A percentile compares a stretch with the other conserved stretches of the same genome.
phyloP scores from a whole-genome alignment of 2,113 vertebrate species.

The Nycticebus coucang region DNA sequence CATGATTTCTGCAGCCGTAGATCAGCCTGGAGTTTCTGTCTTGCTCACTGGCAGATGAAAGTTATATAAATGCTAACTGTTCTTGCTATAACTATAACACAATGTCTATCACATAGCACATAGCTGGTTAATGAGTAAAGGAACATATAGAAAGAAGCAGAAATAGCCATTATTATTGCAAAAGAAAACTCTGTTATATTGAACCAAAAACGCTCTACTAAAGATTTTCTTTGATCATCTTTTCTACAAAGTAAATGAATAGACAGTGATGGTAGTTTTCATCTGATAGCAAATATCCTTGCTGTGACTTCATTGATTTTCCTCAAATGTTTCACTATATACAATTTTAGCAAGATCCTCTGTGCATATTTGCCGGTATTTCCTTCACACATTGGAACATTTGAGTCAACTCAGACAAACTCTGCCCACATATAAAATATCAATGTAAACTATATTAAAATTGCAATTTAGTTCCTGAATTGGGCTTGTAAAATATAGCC shows the following conservation, averaged over 20 bases:
- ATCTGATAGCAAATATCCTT: conserved; percentile 55
- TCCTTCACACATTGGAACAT: conserved; percentile 66
- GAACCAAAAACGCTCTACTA: conserved; percentile 34
- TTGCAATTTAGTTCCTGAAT: conserved; percentile 67
- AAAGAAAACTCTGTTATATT: conserved; percentile 41
- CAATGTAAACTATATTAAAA: conserved; percentile 56
- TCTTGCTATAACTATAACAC: not conserved
- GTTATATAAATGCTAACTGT: not conserved
- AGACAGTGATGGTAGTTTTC: conserved; percentile 51
- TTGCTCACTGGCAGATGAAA: not conserved
- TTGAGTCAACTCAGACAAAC: conserved; percentile 70
- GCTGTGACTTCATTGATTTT: conserved; percentile 63
- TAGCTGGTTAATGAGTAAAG: conserved; percentile 16
- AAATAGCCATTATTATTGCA: conserved; percentile 8
- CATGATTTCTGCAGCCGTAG: not conserved
- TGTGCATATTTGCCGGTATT: conserved; percentile 55
- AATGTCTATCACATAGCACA: not conserved
- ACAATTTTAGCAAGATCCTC: conserved; percentile 40
- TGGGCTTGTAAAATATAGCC: conserved; percentile 58
- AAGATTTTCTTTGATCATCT: conserved; percentile 62
- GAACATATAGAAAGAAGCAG: conserved; percentile 35
- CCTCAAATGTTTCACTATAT: not conserved
- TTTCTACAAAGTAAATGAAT: conserved; percentile 61
- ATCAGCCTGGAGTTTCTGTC: not conserved
- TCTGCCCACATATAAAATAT: conserved; percentile 72